Evolutionary conservation across 2,797 vertebrate species (phyloP), one percentile per base, ranked within the genome.

Genomic region (Lindbergichthys nudifrons): DNA sequence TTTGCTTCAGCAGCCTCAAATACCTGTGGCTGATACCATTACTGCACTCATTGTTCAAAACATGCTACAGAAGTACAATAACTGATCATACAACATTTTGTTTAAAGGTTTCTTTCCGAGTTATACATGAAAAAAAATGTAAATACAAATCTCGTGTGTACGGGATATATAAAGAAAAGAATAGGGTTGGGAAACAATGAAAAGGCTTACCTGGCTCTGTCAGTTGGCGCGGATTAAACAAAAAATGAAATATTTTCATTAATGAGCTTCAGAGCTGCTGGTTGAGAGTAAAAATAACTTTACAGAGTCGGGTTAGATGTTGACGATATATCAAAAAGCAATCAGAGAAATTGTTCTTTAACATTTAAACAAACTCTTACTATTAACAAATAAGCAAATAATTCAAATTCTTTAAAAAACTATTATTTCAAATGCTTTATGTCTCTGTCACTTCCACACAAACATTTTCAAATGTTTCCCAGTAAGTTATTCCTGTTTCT

Each of bases 1-100:
- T 77, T 68, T 52, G 56, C 75, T 73, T 81, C 76, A 80, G 79
- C 74, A 75, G 66, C 41, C 56, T 32, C 32, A 43, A 70, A 70
- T 75, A 74, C 68, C 65, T 80, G 70, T 30, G 59, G 73, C 61
- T 77, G 57, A 72, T 62, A 70, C 48, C 26, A 48, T 69, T 60
- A 82, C 65, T 81, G 62, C 7, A 73, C 47, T 57, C 53, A 42
- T 19, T 42, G 48, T 47, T 50, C 26, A 14, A 65, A 71, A 5
- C 2, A 0, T 2, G 26, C n/a, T 42, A 66, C 32, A 50, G 41
- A 59, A 68, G 47, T 63, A 64, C 72, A 75, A 70, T 47, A 10
- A 69, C 21, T 18, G 43, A 12, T 30, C 6, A 54, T 46, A n/a
- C 12, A 62, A 73, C 43, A 10, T 69, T 53, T 9, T 19, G 12